A percentile compares a stretch with the other conserved stretches of the same genome.
phyloP scores from a whole-genome alignment of 2,888 invertebrate genomes.

The Coleophora flavipennella region DNA sequence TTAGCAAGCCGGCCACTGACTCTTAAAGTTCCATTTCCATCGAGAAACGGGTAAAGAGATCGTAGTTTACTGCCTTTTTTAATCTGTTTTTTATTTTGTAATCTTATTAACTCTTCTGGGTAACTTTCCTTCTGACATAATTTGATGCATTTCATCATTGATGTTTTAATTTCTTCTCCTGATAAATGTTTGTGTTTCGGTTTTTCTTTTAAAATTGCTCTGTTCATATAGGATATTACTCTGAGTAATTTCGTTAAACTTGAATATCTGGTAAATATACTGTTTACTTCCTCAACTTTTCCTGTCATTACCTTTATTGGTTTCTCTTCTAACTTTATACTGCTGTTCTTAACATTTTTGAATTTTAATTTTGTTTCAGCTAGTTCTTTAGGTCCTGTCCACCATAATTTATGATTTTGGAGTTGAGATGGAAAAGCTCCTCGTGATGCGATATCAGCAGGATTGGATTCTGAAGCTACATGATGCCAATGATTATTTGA shows the following conservation, averaged over 20 bases:
- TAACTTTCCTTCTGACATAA: no score
- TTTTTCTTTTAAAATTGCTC: constrained; percentile 1
- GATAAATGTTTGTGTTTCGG: constrained; percentile 3
- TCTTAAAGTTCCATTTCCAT: constrained; percentile 3
- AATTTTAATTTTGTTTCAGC: not conserved
- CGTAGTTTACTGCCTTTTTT: constrained; percentile 1
- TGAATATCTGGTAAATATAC: constrained; percentile 11
- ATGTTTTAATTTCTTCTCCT: constrained; percentile 1
- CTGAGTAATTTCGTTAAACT: constrained; percentile 9
- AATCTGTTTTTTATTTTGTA: no score
- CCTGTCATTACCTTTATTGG: not conserved
- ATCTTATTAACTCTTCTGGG: no score
- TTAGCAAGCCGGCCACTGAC: constrained; percentile 5
- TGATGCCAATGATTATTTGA: constrained; percentile 3
- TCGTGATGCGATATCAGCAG: constrained; percentile 3
- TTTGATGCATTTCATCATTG: no score
- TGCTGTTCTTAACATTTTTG: not conserved
- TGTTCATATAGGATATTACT: constrained; percentile 10
- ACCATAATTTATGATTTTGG: constrained; percentile 7
- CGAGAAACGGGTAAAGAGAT: constrained; percentile 1
- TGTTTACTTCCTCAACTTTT: not conserved
- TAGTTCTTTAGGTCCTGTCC: constrained; percentile 12
- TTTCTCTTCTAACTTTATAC: not conserved
- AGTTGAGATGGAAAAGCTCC: constrained; percentile 3
- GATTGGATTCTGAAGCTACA: constrained; percentile 5